Base-by-base conservation (phyloP, 2,888 invertebrate species). In the Drosophila mimica region DNA sequence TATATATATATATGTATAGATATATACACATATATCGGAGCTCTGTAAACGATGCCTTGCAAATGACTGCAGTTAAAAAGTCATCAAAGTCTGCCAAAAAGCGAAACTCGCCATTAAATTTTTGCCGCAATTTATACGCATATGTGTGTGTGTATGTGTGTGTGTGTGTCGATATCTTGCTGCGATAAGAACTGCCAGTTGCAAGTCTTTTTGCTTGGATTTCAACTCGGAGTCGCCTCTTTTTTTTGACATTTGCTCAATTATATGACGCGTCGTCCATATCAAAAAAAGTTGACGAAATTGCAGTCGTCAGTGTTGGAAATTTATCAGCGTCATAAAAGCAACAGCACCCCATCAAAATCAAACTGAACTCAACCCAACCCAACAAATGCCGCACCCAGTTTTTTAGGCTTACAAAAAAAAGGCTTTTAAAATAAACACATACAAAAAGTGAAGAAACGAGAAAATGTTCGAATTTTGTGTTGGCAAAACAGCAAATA, bases 61-160 rank as follows among this genome's bases (percentile, higher is more conserved):
- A 90, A 91, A 90, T 91, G 91, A 90, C 90, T 91, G 91, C 91
- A 92, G 92, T 92, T 92, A 91, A 91, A 90, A 91, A 91, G 92
- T 91, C 92, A 91, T 91, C 91, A 92, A 91, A 89, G 91, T 89
- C 83, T 90, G 89, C 90, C 81, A 88, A 81, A 87, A 89, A 83
- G 31, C 68, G 76, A 79, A 88, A 70, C 72, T 89, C 74, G 70
- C 75, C 79, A 86, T 90, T 86, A 81, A 88, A 81, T 81, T 78
- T 79, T 68, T 81, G 81, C 84, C 87, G 78, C 90, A 82, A 81
- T 78, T 74, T 88, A 81, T 74, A 49, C 58, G 48, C 61, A 62
- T 49, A 49, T 40, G 38, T 65, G 46, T 66, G 43, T 48, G 30
- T 33, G 48, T 34, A 9, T 20, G 54, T 46, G 67, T 64, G 58